These are phyloP conservation scores for Parthenolecanium corni DNA, from an alignment of 2,888 invertebrate genomes.

Conservation along the genomic window DNA sequence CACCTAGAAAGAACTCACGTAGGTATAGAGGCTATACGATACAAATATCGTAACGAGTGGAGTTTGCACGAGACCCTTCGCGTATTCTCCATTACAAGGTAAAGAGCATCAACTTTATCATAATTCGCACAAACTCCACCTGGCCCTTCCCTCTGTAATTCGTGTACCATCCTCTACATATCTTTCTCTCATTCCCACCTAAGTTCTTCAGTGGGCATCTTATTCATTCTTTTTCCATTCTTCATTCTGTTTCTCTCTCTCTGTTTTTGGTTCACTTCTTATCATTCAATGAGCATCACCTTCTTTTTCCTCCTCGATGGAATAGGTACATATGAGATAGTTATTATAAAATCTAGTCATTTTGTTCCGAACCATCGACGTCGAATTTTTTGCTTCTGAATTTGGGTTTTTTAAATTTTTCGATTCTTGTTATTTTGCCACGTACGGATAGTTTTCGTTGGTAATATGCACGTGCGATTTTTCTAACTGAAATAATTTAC, in stretches of 20 bases:
- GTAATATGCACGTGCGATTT: too few species aligned
- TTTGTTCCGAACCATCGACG: not conserved
- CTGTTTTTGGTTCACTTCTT: constrained; percentile 5
- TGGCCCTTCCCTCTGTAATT: constrained; percentile 6
- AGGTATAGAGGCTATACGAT: not conserved
- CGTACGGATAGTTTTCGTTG: not conserved
- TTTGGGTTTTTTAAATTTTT: not conserved
- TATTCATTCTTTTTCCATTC: not conserved
- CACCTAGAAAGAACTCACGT: too few species aligned
- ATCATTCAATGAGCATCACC: constrained; percentile 18
- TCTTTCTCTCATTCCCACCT: constrained; percentile 10
- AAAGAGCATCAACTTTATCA: constrained; percentile 28
- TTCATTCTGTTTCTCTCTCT: not conserved
- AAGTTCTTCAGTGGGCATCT: not conserved
- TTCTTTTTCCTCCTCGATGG: not conserved
- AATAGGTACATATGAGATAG: constrained; percentile 7
- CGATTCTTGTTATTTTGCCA: constrained; percentile 1
- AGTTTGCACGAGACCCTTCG: constrained; percentile 20
- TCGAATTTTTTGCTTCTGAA: not conserved
- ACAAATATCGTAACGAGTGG: not conserved
- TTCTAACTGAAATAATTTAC: too few species aligned
- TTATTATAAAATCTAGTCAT: constrained; percentile 15
- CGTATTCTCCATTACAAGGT: constrained; percentile 23
- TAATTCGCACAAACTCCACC: constrained; percentile 19
- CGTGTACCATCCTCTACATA: constrained; percentile 3